These are phyloP conservation scores for Myodes glareolus DNA, from an alignment of 2,113 vertebrate genomes.

Conservation along the genomic window DNA sequence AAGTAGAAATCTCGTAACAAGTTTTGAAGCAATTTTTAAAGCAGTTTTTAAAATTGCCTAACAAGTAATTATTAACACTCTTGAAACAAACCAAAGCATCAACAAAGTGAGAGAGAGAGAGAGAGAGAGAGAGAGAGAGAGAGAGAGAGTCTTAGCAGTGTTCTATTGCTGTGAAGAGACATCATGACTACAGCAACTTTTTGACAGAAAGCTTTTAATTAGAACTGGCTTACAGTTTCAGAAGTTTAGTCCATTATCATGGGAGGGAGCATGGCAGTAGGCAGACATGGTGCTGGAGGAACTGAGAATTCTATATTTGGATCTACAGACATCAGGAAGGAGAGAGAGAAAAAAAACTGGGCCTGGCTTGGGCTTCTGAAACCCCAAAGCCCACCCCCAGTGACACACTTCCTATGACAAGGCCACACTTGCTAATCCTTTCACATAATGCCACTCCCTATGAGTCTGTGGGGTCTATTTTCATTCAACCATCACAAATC, in stretches of 20 bases:
- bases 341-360: too few relatives aligned
- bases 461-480: background rate
- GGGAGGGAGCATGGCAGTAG: too few relatives aligned
- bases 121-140: background rate
- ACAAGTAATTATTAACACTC: background rate
- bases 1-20: slow-evolving; percentile 21
- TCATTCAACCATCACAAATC: background rate
- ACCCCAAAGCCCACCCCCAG: too few relatives aligned
- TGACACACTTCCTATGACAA: background rate
- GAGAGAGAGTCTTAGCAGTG: background rate
- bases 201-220: background rate
- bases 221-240: too few relatives aligned
- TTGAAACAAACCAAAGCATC: slow-evolving; percentile 36
- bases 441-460: background rate
- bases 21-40: slow-evolving; percentile 57
- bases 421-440: background rate
- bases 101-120: slow-evolving; percentile 24
- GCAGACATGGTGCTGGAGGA: too few relatives aligned
- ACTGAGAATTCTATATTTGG: too few relatives aligned
- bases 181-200: background rate
- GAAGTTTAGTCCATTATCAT: too few relatives aligned
- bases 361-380: too few relatives aligned
- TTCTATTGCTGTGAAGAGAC: background rate
- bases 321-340: too few relatives aligned
- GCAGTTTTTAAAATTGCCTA: slow-evolving; percentile 27